Percentiles rank a stretch among this genome's conserved stretches.
Evolutionary conservation across 2,888 invertebrate genomes (phyloP).

Genomic region (Cheilosia vulpina): DNA sequence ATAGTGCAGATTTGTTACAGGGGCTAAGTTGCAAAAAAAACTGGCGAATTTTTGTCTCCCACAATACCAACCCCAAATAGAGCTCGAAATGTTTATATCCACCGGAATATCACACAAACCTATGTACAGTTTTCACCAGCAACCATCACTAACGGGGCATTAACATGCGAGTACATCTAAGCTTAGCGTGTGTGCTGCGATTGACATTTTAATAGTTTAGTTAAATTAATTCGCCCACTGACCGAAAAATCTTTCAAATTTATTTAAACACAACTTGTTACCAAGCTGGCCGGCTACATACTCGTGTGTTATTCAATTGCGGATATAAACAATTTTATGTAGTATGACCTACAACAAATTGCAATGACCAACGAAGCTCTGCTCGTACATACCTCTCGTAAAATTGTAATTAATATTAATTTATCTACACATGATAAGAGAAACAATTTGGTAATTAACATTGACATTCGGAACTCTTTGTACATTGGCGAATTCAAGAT

Average conservation of each 20-base stretch:
- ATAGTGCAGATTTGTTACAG: too few species aligned
- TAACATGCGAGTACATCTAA: background rate
- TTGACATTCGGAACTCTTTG: conserved; percentile 70
- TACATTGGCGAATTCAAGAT: conserved; percentile 17
- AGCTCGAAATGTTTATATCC: too few species aligned
- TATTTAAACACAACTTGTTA: background rate
- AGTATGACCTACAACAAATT: conserved; percentile 29
- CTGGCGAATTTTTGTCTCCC: too few species aligned
- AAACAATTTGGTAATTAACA: conserved; percentile 66
- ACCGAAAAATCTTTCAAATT: background rate
- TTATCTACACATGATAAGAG: conserved; percentile 64
- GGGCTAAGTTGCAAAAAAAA: too few species aligned
- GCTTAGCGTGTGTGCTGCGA: background rate
- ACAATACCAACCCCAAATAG: too few species aligned
- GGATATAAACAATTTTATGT: conserved; percentile 40
- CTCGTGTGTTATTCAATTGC: conserved; percentile 25
- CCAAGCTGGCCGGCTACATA: background rate
- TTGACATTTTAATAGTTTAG: conserved; percentile 3
- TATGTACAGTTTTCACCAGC: background rate
- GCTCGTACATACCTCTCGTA: conserved; percentile 19
- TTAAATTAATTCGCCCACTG: conserved; percentile 2
- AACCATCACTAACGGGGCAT: background rate
- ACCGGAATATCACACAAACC: background rate
- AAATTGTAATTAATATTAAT: conserved; percentile 72
- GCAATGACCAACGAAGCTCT: conserved; percentile 11